Evolutionary conservation across 2,113 vertebrate species (phyloP).

Genomic region (Nestor notabilis): DNA sequence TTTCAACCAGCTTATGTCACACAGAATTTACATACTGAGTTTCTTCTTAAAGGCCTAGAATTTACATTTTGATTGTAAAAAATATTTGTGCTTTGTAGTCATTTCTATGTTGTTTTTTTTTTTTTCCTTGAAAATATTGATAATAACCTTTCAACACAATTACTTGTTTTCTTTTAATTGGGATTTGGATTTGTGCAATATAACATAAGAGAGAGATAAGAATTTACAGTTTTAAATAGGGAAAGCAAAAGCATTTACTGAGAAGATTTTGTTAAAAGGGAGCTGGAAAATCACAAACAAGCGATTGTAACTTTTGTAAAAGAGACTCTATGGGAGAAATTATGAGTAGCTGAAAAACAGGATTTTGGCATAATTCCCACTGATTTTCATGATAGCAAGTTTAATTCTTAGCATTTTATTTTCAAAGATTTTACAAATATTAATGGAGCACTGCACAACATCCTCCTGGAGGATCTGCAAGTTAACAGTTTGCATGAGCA

Average conservation of each 20-base stretch:
- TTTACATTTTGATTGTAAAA: constrained; percentile 49
- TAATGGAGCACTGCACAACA: neutral
- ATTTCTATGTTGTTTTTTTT: neutral
- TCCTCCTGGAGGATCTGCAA: neutral
- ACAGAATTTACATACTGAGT: neutral
- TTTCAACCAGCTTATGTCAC: neutral
- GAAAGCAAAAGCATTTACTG: neutral
- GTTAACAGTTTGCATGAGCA: neutral
- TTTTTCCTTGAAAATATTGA: neutral
- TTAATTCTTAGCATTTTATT: neutral
- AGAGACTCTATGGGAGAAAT: neutral
- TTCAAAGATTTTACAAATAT: neutral
- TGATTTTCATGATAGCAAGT: neutral
- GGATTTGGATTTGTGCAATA: neutral
- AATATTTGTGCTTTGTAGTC: neutral
- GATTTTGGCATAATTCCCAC: neutral
- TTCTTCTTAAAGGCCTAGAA: neutral
- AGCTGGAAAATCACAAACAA: neutral
- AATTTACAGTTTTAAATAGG: neutral
- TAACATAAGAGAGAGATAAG: neutral
- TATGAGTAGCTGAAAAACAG: neutral
- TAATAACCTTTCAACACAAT: constrained; percentile 6
- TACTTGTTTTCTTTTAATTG: constrained; percentile 5
- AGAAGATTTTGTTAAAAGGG: neutral
- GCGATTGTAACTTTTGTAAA: neutral